Percentiles rank a stretch among this genome's conserved stretches.
Conservation (phyloP, 2,797 vertebrate genomes). For the Geotrypetes seraphini region DNA sequence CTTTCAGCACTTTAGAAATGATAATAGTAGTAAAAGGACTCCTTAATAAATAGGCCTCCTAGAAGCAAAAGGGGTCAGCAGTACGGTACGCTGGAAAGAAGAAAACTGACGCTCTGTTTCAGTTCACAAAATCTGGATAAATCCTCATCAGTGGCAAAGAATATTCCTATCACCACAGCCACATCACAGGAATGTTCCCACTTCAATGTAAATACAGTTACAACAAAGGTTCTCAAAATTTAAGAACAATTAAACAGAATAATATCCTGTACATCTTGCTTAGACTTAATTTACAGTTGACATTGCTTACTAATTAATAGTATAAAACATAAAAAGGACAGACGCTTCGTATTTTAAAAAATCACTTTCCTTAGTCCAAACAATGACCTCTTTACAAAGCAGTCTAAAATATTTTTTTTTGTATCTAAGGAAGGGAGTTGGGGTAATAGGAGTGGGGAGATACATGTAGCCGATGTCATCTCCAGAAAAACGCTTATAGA, state of each 20-base stretch:
- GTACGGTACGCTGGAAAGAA: not conserved
- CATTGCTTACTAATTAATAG: slow-evolving; percentile 30
- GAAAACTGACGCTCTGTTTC: not conserved
- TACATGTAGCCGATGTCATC: too few species aligned
- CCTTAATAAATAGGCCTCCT: too few species aligned
- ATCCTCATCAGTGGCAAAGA: too few species aligned
- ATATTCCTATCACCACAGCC: too few species aligned
- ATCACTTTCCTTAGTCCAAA: too few species aligned
- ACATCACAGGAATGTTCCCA: slow-evolving; percentile 7
- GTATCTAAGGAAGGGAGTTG: slow-evolving; percentile 9
- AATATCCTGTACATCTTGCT: slow-evolving; percentile 38
- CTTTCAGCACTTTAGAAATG: too few species aligned
- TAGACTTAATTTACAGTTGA: slow-evolving; percentile 42
- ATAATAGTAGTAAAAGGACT: too few species aligned
- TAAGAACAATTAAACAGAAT: slow-evolving; percentile 32
- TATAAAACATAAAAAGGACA: slow-evolving; percentile 49
- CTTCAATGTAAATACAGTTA: slow-evolving; percentile 19
- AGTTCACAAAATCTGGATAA: slow-evolving; percentile 17
- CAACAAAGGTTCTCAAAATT: slow-evolving; percentile 22
- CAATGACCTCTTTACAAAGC: slow-evolving; percentile 5
- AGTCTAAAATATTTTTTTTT: slow-evolving; percentile 6
- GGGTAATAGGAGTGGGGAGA: too few species aligned
- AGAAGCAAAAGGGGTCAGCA: too few species aligned
- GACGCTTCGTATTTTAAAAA: too few species aligned
- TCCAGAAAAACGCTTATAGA: too few species aligned